phyloP scores from a whole-genome alignment of 1,140 invertebrate species.

The Apis cerana region DNA sequence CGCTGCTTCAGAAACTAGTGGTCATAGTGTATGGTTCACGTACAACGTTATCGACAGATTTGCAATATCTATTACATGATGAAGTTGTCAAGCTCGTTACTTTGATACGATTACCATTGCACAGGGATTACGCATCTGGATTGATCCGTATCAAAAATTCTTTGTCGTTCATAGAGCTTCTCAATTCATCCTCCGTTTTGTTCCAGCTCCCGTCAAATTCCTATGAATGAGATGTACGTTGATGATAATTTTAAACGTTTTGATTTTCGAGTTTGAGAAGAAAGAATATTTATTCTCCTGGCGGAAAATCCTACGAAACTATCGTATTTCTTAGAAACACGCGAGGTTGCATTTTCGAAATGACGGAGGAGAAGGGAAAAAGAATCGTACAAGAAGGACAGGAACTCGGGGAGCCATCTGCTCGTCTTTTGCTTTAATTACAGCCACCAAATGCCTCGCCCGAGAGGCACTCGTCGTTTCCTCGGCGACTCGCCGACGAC shows the following conservation, averaged over 20 bases:
- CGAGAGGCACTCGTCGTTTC: conserved; percentile 40
- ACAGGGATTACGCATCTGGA: background rate
- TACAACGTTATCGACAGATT: conserved; percentile 32
- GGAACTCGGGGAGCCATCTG: conserved; percentile 53
- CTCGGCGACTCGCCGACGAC: conserved; percentile 22
- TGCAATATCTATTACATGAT: conserved; percentile 24
- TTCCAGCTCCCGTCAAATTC: no score
- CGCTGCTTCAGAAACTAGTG: conserved; percentile 54
- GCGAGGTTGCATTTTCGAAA: conserved; percentile 21
- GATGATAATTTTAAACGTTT: background rate
- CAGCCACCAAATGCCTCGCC: conserved; percentile 32
- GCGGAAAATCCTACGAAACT: background rate
- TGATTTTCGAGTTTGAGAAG: background rate
- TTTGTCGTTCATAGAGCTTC: background rate
- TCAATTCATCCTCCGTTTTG: background rate
- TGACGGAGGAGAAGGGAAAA: background rate
- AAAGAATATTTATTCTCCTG: background rate
- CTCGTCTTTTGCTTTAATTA: conserved; percentile 63
- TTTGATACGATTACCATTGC: conserved; percentile 17
- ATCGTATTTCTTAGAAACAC: conserved; percentile 43
- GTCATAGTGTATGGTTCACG: conserved; percentile 49
- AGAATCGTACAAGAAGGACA: conserved; percentile 22
- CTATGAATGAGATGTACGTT: background rate
- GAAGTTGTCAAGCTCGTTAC: conserved; percentile 22
- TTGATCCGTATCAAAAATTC: conserved; percentile 22